A percentile compares a stretch with the other conserved stretches of the same genome.
phyloP scores from a whole-genome alignment of 2,888 invertebrate species.

The Auanema sp. region DNA sequence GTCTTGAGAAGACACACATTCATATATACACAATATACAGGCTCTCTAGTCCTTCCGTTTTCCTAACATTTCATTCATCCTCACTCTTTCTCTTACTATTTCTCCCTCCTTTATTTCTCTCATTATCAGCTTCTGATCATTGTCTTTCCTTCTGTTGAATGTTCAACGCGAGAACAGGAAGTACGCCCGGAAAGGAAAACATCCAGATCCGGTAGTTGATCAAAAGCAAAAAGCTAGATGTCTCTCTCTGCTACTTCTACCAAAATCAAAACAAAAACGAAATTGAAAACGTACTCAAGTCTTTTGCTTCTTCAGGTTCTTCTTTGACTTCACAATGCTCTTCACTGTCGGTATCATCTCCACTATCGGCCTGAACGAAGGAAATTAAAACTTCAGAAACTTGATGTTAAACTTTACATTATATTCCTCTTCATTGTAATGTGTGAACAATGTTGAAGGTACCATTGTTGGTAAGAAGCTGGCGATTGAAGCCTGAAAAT shows the following conservation, averaged over 20 bases:
- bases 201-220: neutral
- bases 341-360: neutral
- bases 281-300: neutral
- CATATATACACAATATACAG: too few species aligned
- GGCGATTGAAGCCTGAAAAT: slow-evolving; percentile 27
- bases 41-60: neutral
- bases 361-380: neutral
- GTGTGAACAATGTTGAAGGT: slow-evolving; percentile 32
- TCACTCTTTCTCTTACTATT: slow-evolving; percentile 10
- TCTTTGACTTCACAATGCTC: neutral
- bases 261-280: neutral
- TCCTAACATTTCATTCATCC: slow-evolving; percentile 5
- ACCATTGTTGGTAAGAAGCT: slow-evolving; percentile 49
- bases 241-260: slow-evolving; percentile 1
- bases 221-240: slow-evolving; percentile 1
- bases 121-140: neutral
- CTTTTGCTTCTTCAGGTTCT: too few species aligned
- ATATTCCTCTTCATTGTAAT: slow-evolving; percentile 47
- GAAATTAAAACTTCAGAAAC: neutral
- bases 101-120: neutral
- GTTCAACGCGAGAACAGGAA: too few species aligned
- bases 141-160: too few species aligned
- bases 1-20: too few species aligned
- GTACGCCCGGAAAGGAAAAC: too few species aligned
- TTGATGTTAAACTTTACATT: slow-evolving; percentile 10